A percentile compares a stretch with the other conserved stretches of the same genome.
phyloP scores from a whole-genome alignment of 2,113 vertebrate species.

The Phylloscopus trochilus region DNA sequence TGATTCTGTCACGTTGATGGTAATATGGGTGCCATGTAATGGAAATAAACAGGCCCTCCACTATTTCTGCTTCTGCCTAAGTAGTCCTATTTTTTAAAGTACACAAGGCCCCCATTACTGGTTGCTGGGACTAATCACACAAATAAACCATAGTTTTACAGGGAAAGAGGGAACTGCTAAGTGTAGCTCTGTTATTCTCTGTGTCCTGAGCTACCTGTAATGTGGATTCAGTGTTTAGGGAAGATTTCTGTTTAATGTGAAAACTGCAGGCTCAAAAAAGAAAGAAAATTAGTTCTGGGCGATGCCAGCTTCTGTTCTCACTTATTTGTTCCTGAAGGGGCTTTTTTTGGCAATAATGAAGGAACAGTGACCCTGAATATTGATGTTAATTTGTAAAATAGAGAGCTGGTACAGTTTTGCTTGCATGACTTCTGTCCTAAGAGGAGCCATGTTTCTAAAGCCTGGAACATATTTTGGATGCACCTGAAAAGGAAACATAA shows the following conservation, averaged over 20 bases:
- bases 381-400: neutral
- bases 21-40: neutral
- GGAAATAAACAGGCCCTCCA: neutral
- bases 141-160: neutral
- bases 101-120: neutral
- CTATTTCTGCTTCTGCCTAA: constrained; percentile 4
- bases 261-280: neutral
- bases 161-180: neutral
- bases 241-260: neutral
- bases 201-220: neutral
- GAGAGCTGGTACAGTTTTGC: neutral
- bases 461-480: neutral
- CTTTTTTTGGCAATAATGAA: neutral
- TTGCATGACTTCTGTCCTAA: neutral
- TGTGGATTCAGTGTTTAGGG: neutral
- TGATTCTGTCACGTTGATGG: neutral
- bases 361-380: neutral
- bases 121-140: neutral
- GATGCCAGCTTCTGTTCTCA: neutral
- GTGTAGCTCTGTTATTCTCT: neutral
- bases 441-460: neutral
- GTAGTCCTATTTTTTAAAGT: neutral
- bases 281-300: neutral
- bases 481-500: neutral
- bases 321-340: neutral